Base-by-base conservation (phyloP, 1,140 invertebrate species). In the Papilio dardanus region DNA sequence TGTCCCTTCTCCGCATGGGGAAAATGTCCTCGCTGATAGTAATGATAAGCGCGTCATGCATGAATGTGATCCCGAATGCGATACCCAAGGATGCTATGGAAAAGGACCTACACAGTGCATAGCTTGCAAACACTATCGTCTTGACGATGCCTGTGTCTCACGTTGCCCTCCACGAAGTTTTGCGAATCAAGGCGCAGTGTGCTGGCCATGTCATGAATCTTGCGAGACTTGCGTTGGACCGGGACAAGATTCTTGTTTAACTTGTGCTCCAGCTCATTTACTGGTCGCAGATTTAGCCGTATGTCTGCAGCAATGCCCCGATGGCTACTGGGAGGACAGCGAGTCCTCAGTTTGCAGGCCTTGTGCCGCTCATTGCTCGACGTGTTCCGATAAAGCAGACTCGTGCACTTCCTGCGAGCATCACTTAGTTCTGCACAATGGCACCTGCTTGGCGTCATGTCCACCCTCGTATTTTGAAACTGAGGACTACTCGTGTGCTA, bases 351-450 rank as follows among this genome's bases (percentile, higher is more conserved):
- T 96, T 2, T 98, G 97, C 83, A 95, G 96, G 6, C 96, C 97
- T 0, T 98, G 97, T 87, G 91, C 92, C 5, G 81, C 92, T 16
- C 97, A 97, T 82, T 98, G 97, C 84, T 96, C 95, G 5, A 96
- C 96, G 24, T 98, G 97, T 88, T 96, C 97, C 83, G 96, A 97
- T 71, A 92, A 96, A 76, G 96, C 97, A 1, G 96, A 97, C 81
- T 95, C 95, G 79, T 98, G 97, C 86, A 97, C 96, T 19, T 97
- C 96, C 77, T 98, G 97, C 85, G 97, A 97, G 79, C 96, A 97
- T 91, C 97, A 97, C 84, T 93, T 97, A 67, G 95, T 97, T 16
- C 95, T 98, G 80, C 95, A 96, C 83, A 95, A 97, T 75, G 96
- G 96, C 80, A 96, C 96, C 81, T 98, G 97, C 90, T 95, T 96